These are phyloP conservation scores for Tragelaphus imberbis DNA, from an alignment of 2,113 vertebrate genomes.

Conservation along the genomic window DNA sequence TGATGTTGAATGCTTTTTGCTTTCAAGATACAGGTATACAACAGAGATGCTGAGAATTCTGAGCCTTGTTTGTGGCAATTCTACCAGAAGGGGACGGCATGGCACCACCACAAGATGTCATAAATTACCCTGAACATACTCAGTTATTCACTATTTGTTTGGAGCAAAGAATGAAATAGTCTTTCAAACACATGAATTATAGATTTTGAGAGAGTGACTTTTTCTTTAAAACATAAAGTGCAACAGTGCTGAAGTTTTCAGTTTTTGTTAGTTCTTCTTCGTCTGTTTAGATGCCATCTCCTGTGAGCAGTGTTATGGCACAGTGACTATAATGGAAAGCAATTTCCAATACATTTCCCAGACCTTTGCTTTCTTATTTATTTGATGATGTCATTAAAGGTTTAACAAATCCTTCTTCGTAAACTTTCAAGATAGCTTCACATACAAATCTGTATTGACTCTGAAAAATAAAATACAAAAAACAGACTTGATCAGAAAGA, in stretches of 20 bases:
- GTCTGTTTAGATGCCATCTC: constrained; percentile 71
- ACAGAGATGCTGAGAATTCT: constrained; percentile 78
- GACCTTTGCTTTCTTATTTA: constrained; percentile 81
- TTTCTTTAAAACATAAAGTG: constrained; percentile 93
- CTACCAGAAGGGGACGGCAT: constrained; percentile 77
- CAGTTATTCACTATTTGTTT: constrained; percentile 79
- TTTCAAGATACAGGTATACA: constrained; percentile 76
- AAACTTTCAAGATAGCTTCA: constrained; percentile 98
- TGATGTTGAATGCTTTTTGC: constrained; percentile 73
- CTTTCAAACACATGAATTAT: constrained; percentile 79
- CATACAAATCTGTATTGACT: constrained; percentile 99
- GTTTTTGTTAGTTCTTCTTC: constrained; percentile 81
- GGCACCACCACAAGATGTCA: constrained; percentile 78
- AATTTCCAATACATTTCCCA: constrained; percentile 70
- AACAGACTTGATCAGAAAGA: constrained; percentile 39
- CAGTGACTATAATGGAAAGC: constrained; percentile 66
- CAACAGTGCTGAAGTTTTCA: constrained; percentile 97
- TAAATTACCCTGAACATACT: constrained; percentile 79
- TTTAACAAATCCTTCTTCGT: constrained; percentile 93
- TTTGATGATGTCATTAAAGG: constrained; percentile 83
- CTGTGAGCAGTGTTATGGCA: constrained; percentile 76
- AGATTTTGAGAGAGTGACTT: constrained; percentile 81
- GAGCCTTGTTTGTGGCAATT: constrained; percentile 81
- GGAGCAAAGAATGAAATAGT: constrained; percentile 81
- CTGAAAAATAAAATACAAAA: constrained; percentile 79